Base-by-base conservation (phyloP, 2,888 invertebrate genomes). In the Ectemnius lituratus region DNA sequence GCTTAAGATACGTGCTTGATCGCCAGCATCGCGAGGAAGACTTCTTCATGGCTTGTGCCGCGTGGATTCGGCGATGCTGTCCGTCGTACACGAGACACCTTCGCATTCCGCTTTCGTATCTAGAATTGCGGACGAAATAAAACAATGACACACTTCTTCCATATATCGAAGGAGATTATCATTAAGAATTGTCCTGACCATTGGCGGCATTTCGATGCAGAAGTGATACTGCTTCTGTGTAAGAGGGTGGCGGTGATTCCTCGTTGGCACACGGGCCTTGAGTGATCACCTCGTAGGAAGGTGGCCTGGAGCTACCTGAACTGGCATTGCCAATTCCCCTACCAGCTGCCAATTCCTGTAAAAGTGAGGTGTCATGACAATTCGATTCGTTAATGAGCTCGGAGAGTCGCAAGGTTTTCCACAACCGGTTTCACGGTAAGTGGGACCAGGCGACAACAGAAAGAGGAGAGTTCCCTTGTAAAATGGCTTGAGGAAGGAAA, bases 271-370 rank as follows among this genome's bases (percentile, higher is more conserved):
- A 86, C 76, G 85, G 88, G 73, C 87, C 82, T 67, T 88, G 87
- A 82, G 93, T 92, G 83, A 94, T 91, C 62, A 93, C 92, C 86
- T 94, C 94, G 88, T 94, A 94, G 0, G 94, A 92, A 6, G 94
- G 94, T 52, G 94, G 94, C 14, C 84, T 85, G 60, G 92, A 92
- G 13, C 92, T 92, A 60, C 86, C 88, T 81, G 91, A 89, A 81
- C 92, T 93, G 46, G 92, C 92, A 86, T 92, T 92, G 72, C 82
- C 85, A 76, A 93, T 93, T 16, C 92, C 92, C 86, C 93, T 93
- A 49, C 92, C 92, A 70, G 92, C 92, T 62, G 93, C 92, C 90
- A 93, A 91, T 88, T 93, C 93, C 93, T 94, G 89, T 75, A 78
- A 73, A 65, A 8, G 27, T 11, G 18, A 72, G 62, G 62, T 68